Evolutionary conservation across 2,113 vertebrate species (phyloP).

Genomic region (Pogonocichla stellata): DNA sequence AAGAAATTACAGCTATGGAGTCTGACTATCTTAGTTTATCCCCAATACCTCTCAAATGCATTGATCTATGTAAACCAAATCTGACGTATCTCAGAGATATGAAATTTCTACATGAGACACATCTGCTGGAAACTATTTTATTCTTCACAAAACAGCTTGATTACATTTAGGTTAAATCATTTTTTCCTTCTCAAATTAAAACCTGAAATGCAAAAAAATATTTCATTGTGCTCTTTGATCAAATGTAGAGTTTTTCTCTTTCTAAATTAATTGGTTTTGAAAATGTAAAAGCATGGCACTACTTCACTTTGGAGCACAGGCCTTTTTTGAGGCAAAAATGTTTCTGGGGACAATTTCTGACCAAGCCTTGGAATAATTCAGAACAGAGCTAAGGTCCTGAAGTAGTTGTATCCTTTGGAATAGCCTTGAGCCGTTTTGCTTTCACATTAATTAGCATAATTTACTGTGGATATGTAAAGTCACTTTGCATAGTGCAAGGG

Average conservation of each 20-base stretch:
- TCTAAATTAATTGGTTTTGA: slow-evolving; percentile 37
- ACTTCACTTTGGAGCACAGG: background rate
- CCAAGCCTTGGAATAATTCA: background rate
- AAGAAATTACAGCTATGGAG: background rate
- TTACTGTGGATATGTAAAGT: background rate
- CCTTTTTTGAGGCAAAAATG: background rate
- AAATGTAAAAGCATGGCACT: background rate
- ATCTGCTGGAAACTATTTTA: slow-evolving; percentile 34
- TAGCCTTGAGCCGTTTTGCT: background rate
- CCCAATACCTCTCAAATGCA: background rate
- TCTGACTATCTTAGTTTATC: background rate
- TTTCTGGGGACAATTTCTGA: slow-evolving; percentile 37
- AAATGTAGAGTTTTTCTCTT: background rate
- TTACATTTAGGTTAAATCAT: slow-evolving; percentile 40
- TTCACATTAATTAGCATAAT: background rate
- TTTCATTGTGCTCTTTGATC: slow-evolving; percentile 38
- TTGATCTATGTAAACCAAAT: background rate
- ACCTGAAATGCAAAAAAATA: slow-evolving; percentile 42
- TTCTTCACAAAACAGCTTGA: slow-evolving; percentile 58
- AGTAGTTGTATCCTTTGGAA: background rate
- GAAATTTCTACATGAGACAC: background rate
- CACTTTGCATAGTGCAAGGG: background rate
- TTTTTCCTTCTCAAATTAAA: slow-evolving; percentile 47
- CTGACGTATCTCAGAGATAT: background rate
- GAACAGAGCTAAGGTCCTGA: background rate